A percentile compares a stretch with the other conserved stretches of the same genome.
Conservation (phyloP, 2,888 invertebrate species). For the Diloba caeruleocephala region DNA sequence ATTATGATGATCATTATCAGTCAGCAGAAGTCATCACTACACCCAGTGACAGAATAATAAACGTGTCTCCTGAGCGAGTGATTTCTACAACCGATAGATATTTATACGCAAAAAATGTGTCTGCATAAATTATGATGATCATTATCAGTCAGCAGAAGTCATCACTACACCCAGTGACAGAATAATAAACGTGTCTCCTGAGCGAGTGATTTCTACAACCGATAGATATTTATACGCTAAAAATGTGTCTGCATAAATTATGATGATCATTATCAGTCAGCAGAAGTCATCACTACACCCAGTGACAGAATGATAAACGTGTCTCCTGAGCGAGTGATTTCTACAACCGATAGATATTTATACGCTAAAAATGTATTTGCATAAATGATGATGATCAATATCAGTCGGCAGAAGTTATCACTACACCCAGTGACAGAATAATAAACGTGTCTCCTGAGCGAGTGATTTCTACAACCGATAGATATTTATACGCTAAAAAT, state of each 20-base stretch:
- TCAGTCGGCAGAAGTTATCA: not conserved
- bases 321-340: constrained; percentile 24
- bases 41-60: constrained; percentile 43
- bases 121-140: too few relatives aligned
- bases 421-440: too few relatives aligned
- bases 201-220: constrained; percentile 32
- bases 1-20: constrained; percentile 18
- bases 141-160: constrained; percentile 4
- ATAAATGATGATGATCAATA: too few relatives aligned
- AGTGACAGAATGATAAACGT: constrained; percentile 46
- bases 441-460: too few relatives aligned
- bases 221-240: too few relatives aligned
- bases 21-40: constrained; percentile 18
- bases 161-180: constrained; percentile 46
- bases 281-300: constrained; percentile 37
- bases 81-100: too few relatives aligned
- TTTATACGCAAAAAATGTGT: too few relatives aligned
- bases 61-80: constrained; percentile 38
- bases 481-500: too few relatives aligned
- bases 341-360: constrained; percentile 1
- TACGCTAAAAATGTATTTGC: not conserved
- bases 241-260: too few relatives aligned
- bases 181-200: constrained; percentile 35
- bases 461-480: not conserved
- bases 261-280: not conserved